Conservation (phyloP, 2,113 vertebrate genomes). For the Apaloderma vittatum region DNA sequence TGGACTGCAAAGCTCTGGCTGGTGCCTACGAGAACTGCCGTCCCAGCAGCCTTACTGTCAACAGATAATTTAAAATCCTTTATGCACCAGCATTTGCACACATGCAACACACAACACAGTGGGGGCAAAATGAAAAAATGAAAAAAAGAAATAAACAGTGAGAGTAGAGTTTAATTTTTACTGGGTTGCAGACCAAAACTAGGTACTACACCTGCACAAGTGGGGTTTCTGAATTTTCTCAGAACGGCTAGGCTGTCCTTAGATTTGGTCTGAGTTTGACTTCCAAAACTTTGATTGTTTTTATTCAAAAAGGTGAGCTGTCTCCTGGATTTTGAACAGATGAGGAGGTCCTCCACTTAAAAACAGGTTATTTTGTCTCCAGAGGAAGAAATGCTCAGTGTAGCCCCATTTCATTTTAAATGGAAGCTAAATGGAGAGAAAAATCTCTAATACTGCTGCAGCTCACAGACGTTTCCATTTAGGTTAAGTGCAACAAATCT, state of each 20-base stretch:
- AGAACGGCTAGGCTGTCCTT: background rate
- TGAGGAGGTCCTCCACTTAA: background rate
- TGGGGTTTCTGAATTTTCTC: background rate
- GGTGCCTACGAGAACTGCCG: background rate
- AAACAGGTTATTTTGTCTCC: constrained; percentile 1
- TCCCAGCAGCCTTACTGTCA: background rate
- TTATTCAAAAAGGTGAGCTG: background rate
- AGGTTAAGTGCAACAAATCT: constrained; percentile 44
- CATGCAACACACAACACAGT: no score
- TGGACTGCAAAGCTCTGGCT: background rate
- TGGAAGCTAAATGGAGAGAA: constrained; percentile 34
- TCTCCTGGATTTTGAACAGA: background rate
- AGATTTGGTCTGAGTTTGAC: background rate
- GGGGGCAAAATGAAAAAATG: background rate
- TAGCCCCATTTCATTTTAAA: constrained; percentile 10
- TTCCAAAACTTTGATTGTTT: background rate
- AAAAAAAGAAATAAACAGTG: background rate
- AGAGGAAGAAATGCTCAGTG: background rate
- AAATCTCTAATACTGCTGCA: constrained; percentile 7
- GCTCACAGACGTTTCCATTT: constrained; percentile 37
- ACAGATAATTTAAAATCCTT: background rate
- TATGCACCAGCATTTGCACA: background rate
- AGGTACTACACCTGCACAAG: background rate
- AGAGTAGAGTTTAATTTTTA: background rate
- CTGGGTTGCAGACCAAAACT: background rate